Conservation (phyloP, 1,140 invertebrate genomes). For the Mycetomoellerius zeteki region DNA sequence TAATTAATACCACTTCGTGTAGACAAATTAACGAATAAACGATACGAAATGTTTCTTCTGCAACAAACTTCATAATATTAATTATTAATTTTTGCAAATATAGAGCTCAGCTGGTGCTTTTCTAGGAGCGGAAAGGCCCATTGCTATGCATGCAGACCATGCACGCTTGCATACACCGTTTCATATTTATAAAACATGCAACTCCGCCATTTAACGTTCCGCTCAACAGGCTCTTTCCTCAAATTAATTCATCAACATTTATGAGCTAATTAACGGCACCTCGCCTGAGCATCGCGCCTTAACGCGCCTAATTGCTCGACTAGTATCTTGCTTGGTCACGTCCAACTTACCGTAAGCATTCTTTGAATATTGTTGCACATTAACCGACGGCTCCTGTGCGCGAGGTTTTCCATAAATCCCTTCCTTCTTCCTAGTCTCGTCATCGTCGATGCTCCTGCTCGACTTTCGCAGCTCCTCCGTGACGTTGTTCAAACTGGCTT, state of each 20-base stretch:
- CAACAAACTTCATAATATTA: not conserved
- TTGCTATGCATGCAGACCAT: slow-evolving; percentile 2
- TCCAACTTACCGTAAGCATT: slow-evolving; percentile 80
- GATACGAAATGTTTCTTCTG: not conserved
- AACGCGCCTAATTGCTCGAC: not conserved
- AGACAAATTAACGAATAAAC: not conserved
- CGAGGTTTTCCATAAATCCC: slow-evolving; percentile 88
- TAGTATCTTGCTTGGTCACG: not conserved
- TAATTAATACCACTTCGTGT: not conserved
- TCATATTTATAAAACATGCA: slow-evolving; percentile 41
- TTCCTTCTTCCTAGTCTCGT: slow-evolving; percentile 85
- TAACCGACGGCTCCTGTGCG: slow-evolving; percentile 83
- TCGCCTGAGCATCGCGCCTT: slow-evolving; percentile 5
- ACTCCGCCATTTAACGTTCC: slow-evolving; percentile 30
- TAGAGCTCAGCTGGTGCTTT: not conserved
- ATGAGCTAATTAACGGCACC: slow-evolving; percentile 52
- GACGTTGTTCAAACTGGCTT: slow-evolving; percentile 89
- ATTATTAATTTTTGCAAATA: not conserved
- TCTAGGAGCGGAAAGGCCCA: not conserved
- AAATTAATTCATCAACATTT: slow-evolving; percentile 49
- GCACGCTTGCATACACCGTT: not conserved
- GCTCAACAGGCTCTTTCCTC: slow-evolving; percentile 5
- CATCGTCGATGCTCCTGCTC: slow-evolving; percentile 83
- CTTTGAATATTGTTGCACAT: slow-evolving; percentile 85
- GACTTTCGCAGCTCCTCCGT: slow-evolving; percentile 88